Evolutionary conservation across 2,888 invertebrate species (phyloP).

Genomic region (Alentia gelatinosa): DNA sequence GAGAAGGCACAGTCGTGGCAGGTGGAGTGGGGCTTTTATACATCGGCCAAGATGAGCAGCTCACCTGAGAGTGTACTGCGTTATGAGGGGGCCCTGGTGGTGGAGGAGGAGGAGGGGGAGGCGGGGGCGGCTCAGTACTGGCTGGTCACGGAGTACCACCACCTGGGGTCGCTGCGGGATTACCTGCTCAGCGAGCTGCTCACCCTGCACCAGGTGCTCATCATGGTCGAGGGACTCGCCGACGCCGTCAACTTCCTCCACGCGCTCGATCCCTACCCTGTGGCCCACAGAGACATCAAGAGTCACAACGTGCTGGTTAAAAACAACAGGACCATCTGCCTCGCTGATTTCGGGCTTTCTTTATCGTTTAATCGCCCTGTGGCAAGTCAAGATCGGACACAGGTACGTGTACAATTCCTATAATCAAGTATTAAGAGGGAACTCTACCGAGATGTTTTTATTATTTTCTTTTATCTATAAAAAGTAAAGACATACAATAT

Average conservation of each 20-base stretch:
- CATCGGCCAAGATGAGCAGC: not conserved
- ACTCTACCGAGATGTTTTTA: too few relatives aligned
- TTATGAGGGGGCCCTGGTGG: not conserved
- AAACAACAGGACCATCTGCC: not conserved
- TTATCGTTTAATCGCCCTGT: not conserved
- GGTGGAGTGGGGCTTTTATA: not conserved
- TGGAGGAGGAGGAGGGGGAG: not conserved
- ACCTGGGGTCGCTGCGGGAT: not conserved
- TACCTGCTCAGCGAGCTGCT: not conserved
- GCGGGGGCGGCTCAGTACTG: not conserved
- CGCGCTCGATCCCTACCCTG: not conserved
- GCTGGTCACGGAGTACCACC: constrained; percentile 3
- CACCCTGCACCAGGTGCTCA: not conserved
- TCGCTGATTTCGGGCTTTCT: constrained; percentile 24
- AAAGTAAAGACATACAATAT: too few relatives aligned
- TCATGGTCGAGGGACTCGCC: not conserved
- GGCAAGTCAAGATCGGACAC: not conserved
- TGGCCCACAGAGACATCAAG: constrained; percentile 39
- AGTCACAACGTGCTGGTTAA: constrained; percentile 6
- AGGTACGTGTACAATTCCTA: too few relatives aligned
- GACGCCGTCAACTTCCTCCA: not conserved
- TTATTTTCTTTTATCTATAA: too few relatives aligned
- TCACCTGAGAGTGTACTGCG: not conserved
- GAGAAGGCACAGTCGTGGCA: not conserved
- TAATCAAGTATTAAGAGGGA: too few relatives aligned